Evolutionary conservation across 53 echinoderm and acorn worm genomes (phyloP).

Genomic region (Crossaster papposus): DNA sequence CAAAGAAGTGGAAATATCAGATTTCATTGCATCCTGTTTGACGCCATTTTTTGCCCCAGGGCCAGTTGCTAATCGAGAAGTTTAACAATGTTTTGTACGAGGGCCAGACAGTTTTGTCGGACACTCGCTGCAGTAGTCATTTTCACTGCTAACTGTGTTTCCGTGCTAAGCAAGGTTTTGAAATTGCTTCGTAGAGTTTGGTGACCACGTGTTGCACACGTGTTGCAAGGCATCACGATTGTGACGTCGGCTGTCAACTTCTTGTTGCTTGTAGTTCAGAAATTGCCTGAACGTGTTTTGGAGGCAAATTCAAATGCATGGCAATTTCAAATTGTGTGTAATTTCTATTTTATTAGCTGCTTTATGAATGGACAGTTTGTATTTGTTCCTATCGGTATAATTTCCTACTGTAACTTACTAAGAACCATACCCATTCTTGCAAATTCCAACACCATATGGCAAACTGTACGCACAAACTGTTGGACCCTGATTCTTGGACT

Average conservation of each 20-base stretch:
- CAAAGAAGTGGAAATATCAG: constrained; percentile 31
- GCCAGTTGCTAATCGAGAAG: constrained; percentile 15
- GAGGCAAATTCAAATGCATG: neutral
- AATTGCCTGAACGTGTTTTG: neutral
- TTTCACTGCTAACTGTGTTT: neutral
- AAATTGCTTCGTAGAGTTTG: neutral
- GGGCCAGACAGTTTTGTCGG: neutral
- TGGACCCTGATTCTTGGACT: too few species aligned
- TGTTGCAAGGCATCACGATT: neutral
- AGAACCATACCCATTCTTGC: too few species aligned
- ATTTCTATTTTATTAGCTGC: neutral
- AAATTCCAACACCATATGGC: too few species aligned
- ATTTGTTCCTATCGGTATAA: too few species aligned
- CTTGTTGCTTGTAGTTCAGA: neutral
- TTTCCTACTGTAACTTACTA: too few species aligned
- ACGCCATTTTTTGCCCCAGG: neutral
- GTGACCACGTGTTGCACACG: neutral
- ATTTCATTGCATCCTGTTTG: constrained; percentile 26
- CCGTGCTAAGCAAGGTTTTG: neutral
- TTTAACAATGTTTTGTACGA: neutral
- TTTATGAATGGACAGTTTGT: neutral
- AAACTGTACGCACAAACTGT: too few species aligned
- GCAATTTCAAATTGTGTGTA: neutral
- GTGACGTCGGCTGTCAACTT: neutral
- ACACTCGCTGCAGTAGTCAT: neutral